Conservation (phyloP, 2,113 vertebrate species). For the Pedionomus torquatus region DNA sequence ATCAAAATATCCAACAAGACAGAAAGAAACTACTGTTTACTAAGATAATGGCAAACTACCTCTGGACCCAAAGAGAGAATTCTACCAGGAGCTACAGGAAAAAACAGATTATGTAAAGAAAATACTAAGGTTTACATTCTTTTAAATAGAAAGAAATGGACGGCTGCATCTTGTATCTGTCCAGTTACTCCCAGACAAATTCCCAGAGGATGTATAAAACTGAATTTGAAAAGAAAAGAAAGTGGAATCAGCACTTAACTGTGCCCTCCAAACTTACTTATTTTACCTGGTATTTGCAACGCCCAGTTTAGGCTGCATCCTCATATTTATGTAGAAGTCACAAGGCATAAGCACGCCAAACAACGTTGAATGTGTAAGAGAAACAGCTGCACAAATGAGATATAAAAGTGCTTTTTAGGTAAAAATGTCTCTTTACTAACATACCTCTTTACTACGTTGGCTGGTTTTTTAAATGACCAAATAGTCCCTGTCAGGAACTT, state of each 20-base stretch:
- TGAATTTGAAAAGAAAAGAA: not conserved
- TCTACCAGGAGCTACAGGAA: not conserved
- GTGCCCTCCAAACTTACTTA: not conserved
- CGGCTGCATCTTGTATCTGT: accelerated
- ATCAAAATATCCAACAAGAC: not conserved
- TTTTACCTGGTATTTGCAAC: not conserved
- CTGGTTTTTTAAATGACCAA: not conserved
- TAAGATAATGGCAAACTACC: not conserved
- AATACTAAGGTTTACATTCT: not conserved
- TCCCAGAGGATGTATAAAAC: not conserved
- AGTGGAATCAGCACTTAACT: not conserved
- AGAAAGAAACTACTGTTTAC: not conserved
- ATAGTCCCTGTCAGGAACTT: not conserved
- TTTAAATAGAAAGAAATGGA: not conserved
- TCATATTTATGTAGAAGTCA: not conserved
- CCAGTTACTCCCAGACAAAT: not conserved
- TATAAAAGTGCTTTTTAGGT: not conserved
- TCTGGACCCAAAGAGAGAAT: not conserved
- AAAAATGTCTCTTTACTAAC: not conserved
- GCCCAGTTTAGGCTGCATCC: not conserved
- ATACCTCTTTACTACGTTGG: not conserved
- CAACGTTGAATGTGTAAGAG: not conserved
- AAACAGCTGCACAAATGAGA: not conserved
- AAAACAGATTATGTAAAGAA: not conserved
- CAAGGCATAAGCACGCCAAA: not conserved